phyloP scores from a whole-genome alignment of 2,797 vertebrate species.

The Crenuchus spilurus region DNA sequence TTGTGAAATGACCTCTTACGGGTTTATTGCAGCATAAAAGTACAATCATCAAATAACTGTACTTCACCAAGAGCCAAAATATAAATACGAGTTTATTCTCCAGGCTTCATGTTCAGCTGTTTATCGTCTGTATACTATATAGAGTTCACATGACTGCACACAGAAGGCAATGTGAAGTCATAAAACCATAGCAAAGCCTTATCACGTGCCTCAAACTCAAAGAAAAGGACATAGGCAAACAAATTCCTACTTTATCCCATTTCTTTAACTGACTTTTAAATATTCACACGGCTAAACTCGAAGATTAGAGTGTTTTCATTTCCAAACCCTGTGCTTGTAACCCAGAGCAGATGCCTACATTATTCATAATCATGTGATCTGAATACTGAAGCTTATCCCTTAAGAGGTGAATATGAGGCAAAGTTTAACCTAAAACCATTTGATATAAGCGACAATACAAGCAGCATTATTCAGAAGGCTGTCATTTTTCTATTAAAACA shows the following conservation, averaged over 20 bases:
- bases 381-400: background rate
- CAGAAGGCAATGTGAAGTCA: slow-evolving; percentile 48
- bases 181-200: slow-evolving; percentile 58
- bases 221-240: background rate
- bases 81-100: background rate
- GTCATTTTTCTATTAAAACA: slow-evolving; percentile 30
- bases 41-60: background rate
- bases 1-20: slow-evolving; percentile 1
- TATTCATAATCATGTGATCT: background rate
- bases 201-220: slow-evolving; percentile 40
- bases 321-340: slow-evolving; percentile 35
- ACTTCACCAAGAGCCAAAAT: background rate
- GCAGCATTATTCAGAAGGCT: slow-evolving; percentile 27
- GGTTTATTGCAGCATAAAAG: background rate
- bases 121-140: background rate
- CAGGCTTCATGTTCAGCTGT: slow-evolving; percentile 6
- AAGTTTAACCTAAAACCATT: background rate
- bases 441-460: background rate
- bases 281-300: background rate
- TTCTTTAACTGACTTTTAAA: background rate
- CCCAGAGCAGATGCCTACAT: slow-evolving; percentile 8
- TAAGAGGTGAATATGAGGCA: background rate
- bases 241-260: background rate
- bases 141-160: slow-evolving; percentile 3
- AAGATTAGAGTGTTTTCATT: background rate